Evolutionary conservation across 2,888 invertebrate species (phyloP).

Genomic region (Zaprionus obscuricornis): DNA sequence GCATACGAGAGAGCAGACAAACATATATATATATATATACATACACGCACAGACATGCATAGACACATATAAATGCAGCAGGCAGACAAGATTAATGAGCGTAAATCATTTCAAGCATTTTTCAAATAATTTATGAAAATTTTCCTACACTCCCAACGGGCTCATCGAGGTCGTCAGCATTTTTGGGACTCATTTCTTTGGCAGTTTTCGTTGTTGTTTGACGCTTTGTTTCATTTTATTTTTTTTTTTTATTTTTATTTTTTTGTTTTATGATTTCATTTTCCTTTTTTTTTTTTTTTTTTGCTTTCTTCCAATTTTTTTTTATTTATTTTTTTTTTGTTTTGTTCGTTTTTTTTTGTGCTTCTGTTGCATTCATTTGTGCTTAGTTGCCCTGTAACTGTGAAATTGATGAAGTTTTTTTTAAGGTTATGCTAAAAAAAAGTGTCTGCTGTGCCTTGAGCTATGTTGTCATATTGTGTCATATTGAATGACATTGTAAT

Average conservation of each 20-base stretch:
- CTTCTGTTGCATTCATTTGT: background rate
- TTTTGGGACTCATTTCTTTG: constrained; percentile 49
- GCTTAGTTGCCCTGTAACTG: background rate
- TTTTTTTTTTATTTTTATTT: constrained; percentile 24
- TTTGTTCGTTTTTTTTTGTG: constrained; percentile 1
- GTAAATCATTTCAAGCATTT: constrained; percentile 60
- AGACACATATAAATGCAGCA: background rate
- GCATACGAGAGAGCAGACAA: constrained; percentile 1
- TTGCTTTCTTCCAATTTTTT: background rate
- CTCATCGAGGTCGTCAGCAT: constrained; percentile 50
- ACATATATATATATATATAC: background rate
- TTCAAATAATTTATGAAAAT: constrained; percentile 63
- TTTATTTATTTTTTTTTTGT: constrained; percentile 12
- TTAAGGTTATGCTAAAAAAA: no score
- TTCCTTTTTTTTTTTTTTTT: background rate
- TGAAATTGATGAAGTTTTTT: no score
- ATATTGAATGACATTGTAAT: no score
- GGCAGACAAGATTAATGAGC: constrained; percentile 60
- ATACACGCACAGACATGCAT: constrained; percentile 4
- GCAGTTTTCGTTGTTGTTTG: constrained; percentile 31
- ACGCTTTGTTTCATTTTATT: constrained; percentile 32
- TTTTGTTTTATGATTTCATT: constrained; percentile 22
- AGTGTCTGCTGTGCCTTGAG: no score
- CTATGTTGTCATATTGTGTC: no score
- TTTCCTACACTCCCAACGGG: constrained; percentile 38